Conservation (phyloP, 64 coral and sea anemone genomes). For the Actinia tenebrosa region DNA sequence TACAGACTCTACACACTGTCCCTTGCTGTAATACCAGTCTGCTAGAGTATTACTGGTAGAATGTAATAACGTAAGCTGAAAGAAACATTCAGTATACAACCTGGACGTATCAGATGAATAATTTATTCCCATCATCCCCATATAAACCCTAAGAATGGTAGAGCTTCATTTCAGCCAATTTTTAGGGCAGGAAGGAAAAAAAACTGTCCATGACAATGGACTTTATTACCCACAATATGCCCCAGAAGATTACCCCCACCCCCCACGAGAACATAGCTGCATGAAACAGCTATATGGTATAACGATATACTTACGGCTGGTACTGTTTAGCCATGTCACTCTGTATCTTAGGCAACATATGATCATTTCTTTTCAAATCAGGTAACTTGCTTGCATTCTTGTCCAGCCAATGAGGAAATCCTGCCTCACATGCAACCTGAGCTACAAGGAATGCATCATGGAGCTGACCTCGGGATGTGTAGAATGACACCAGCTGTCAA, state of each 20-base stretch:
- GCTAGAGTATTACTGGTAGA: constrained; percentile 64
- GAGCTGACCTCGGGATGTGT: constrained; percentile 74
- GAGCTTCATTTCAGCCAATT: too few relatives aligned
- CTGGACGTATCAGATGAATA: too few relatives aligned
- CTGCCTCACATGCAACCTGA: constrained; percentile 75
- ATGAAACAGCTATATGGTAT: too few relatives aligned
- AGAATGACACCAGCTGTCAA: constrained; percentile 79
- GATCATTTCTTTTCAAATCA: constrained; percentile 65
- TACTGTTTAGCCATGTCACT: constrained; percentile 6
- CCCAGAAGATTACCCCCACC: too few relatives aligned
- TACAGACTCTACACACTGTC: constrained; percentile 69
- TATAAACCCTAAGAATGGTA: too few relatives aligned
- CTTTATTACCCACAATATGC: too few relatives aligned
- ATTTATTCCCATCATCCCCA: background rate
- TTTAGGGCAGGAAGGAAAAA: too few relatives aligned
- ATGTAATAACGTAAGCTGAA: constrained; percentile 72
- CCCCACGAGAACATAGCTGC: too few relatives aligned
- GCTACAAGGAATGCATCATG: constrained; percentile 88
- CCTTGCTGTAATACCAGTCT: constrained; percentile 86
- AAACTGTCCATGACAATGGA: too few relatives aligned
- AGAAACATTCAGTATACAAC: background rate
- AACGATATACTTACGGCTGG: background rate
- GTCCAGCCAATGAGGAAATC: constrained; percentile 24
- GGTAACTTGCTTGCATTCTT: constrained; percentile 43
- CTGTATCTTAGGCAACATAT: background rate